Conservation (phyloP, 2,113 vertebrate species). For the Symphodus melops region DNA sequence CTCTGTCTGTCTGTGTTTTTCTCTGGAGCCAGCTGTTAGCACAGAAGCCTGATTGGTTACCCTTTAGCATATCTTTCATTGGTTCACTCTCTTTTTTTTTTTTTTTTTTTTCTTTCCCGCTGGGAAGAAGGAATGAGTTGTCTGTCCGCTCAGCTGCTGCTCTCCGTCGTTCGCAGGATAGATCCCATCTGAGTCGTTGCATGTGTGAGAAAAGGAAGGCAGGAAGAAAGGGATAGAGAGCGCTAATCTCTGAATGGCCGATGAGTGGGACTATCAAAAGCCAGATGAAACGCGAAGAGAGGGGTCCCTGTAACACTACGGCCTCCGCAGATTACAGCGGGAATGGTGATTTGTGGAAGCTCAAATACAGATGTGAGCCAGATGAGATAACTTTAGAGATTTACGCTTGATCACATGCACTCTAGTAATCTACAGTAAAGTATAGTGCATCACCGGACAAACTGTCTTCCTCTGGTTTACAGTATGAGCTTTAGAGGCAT, state of each 20-base stretch:
- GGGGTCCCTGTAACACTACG: slow-evolving; percentile 34
- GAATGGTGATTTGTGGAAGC: slow-evolving; percentile 56
- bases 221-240: slow-evolving; percentile 52
- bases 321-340: slow-evolving; percentile 61
- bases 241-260: slow-evolving; percentile 58
- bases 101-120: slow-evolving; percentile 22
- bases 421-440: slow-evolving; percentile 61
- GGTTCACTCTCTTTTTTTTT: slow-evolving; percentile 48
- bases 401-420: slow-evolving; percentile 48
- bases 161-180: slow-evolving; percentile 28
- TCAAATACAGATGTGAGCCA: slow-evolving; percentile 62
- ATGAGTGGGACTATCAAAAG: slow-evolving; percentile 62
- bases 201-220: slow-evolving; percentile 49
- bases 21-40: slow-evolving; percentile 72
- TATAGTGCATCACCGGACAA: slow-evolving; percentile 19
- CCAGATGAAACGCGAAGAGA: slow-evolving; percentile 60
- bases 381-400: slow-evolving; percentile 45
- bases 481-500: slow-evolving; percentile 13
- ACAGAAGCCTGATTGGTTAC: slow-evolving; percentile 59
- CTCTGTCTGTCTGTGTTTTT: slow-evolving; percentile 57
- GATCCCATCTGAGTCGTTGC: slow-evolving; percentile 57
- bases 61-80: slow-evolving; percentile 58
- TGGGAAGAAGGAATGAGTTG: slow-evolving; percentile 48
- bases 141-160: slow-evolving; percentile 69
- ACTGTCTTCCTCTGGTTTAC: slow-evolving; percentile 23